A percentile compares a stretch with the other conserved stretches of the same genome.
Conservation (phyloP, 2,797 vertebrate species). For the Hirundo rustica region DNA sequence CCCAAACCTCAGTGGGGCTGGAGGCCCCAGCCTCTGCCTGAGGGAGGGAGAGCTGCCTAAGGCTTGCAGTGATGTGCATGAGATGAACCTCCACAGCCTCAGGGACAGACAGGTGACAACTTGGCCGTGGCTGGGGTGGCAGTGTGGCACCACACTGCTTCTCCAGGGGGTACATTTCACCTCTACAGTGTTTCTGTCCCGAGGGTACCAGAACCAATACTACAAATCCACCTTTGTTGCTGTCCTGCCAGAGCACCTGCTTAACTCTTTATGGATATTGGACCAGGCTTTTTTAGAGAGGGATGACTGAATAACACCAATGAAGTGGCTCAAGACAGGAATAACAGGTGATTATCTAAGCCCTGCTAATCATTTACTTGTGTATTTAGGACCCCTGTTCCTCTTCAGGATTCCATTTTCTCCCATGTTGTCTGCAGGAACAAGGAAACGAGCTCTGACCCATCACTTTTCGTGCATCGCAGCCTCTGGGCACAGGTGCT, state of each 20-base stretch:
- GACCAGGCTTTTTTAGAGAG: background rate
- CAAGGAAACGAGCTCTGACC: background rate
- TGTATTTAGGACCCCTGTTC: background rate
- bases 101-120: background rate
- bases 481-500: slow-evolving; percentile 1
- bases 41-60: background rate
- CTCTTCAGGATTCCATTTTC: background rate
- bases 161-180: background rate
- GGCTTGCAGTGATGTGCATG: background rate
- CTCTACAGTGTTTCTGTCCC: background rate
- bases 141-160: background rate
- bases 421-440: background rate
- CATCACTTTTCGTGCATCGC: background rate
- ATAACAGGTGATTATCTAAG: background rate
- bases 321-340: background rate
- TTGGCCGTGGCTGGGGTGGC: background rate
- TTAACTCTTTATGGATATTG: background rate
- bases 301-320: background rate
- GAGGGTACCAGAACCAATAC: background rate
- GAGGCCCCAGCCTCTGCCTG: background rate
- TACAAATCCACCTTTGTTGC: background rate
- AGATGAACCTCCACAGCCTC: background rate
- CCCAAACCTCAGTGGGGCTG: background rate
- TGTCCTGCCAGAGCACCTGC: background rate
- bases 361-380: background rate